Percentiles rank a stretch among this genome's conserved stretches.
Evolutionary conservation across 2,113 vertebrate species (phyloP).

Genomic region (Speoplatyrhinus poulsoni): DNA sequence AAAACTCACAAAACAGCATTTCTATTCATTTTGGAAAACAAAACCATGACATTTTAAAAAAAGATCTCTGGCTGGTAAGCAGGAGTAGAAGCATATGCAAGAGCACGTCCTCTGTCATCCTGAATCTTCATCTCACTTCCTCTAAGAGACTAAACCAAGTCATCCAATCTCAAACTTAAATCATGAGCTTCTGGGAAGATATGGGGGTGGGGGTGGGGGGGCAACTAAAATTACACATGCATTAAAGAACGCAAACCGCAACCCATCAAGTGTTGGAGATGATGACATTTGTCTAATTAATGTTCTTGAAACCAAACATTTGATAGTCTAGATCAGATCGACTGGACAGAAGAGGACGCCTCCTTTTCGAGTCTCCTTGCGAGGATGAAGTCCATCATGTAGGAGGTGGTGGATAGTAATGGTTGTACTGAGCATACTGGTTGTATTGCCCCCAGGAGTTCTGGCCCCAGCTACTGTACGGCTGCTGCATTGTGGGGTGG

Average conservation of each 20-base stretch:
- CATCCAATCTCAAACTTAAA: slow-evolving; percentile 54
- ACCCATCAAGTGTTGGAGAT: slow-evolving; percentile 35
- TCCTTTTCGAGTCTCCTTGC: slow-evolving; percentile 34
- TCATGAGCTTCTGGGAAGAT: slow-evolving; percentile 30
- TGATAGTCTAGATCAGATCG: slow-evolving; percentile 22
- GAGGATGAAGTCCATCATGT: slow-evolving; percentile 80
- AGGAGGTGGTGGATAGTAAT: slow-evolving; percentile 94
- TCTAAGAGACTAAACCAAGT: slow-evolving; percentile 52
- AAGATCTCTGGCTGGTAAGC: slow-evolving; percentile 35
- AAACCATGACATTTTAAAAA: slow-evolving; percentile 62
- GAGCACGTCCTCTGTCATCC: slow-evolving; percentile 42
- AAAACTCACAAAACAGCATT: slow-evolving; percentile 63
- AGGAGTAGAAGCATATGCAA: slow-evolving; percentile 38
- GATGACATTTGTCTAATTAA: slow-evolving; percentile 17
- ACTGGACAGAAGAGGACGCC: slow-evolving; percentile 49
- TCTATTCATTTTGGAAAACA: slow-evolving; percentile 49
- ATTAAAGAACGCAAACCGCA: slow-evolving; percentile 43
- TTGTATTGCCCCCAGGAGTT: slow-evolving; percentile 89
- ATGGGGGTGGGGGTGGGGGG: background rate
- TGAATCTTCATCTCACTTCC: slow-evolving; percentile 36
- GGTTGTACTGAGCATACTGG: slow-evolving; percentile 85
- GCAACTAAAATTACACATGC: slow-evolving; percentile 55
- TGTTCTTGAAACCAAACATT: slow-evolving; percentile 15
- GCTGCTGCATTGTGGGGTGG: slow-evolving; percentile 60
- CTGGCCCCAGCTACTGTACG: slow-evolving; percentile 87